Conservation (phyloP, 2,113 vertebrate genomes). For the Marmota flaviventris region DNA sequence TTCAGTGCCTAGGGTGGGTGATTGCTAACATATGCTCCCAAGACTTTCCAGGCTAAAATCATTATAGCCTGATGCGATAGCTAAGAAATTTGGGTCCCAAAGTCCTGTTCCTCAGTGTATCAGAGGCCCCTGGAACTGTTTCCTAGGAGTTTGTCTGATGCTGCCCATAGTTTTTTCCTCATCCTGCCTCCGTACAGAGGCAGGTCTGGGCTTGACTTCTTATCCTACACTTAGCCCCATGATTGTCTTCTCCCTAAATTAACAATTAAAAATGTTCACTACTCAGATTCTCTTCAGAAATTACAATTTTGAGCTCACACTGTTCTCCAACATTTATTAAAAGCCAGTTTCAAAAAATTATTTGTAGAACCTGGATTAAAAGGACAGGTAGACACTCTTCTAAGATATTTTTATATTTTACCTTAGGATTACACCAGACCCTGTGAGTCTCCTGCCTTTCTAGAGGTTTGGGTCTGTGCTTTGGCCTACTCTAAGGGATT, state of each 20-base stretch:
- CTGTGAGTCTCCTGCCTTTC: not conserved
- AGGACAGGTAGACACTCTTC: constrained; percentile 41
- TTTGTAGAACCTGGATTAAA: constrained; percentile 19
- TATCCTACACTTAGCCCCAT: not conserved
- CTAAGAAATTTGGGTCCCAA: constrained; percentile 27
- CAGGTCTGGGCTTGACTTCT: not conserved
- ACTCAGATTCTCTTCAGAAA: not conserved
- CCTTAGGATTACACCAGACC: not conserved
- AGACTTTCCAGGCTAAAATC: constrained; percentile 61
- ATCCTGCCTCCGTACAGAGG: not conserved
- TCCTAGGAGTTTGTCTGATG: not conserved
- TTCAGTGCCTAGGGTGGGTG: constrained; percentile 44
- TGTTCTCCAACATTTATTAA: not conserved
- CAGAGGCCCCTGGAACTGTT: not conserved
- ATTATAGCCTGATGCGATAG: constrained; percentile 32
- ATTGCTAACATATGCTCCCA: constrained; percentile 77
- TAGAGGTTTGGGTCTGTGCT: not conserved
- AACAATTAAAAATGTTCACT: constrained; percentile 42
- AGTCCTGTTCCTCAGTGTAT: not conserved
- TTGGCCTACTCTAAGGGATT: constrained; percentile 36
- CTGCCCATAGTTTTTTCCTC: not conserved
- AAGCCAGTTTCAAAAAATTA: constrained; percentile 49
- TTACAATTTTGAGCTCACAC: constrained; percentile 20
- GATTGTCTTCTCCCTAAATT: constrained; percentile 35
- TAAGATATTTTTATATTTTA: constrained; percentile 50